phyloP scores from a whole-genome alignment of 2,797 vertebrate genomes.

The Alcedo quadribrachys region DNA sequence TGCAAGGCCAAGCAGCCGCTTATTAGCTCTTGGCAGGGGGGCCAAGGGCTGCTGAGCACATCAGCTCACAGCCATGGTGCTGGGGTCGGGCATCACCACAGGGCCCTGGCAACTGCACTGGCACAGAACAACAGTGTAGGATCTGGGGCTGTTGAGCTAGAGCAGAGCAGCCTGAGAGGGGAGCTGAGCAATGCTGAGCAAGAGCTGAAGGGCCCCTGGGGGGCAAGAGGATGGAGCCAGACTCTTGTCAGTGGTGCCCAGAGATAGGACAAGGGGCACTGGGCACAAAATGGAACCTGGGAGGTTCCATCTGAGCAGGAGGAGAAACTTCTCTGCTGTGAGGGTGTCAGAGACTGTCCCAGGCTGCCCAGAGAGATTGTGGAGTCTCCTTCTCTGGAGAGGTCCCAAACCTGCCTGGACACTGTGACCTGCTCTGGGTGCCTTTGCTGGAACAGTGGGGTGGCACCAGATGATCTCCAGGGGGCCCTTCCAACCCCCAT shows the following conservation, averaged over 20 bases:
- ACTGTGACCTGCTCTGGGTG: not conserved
- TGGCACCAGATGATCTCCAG: not conserved
- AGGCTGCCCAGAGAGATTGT: too few relatives aligned
- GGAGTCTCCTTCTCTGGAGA: too few relatives aligned
- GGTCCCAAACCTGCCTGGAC: not conserved
- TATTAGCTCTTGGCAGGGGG: not conserved
- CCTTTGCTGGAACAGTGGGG: not conserved
- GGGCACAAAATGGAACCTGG: too few relatives aligned
- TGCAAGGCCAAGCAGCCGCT: not conserved
- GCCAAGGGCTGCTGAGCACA: not conserved
- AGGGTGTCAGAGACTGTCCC: too few relatives aligned
- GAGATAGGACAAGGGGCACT: too few relatives aligned
- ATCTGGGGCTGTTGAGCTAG: not conserved
- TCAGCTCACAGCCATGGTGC: not conserved
- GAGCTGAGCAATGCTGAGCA: too few relatives aligned
- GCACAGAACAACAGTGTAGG: accelerated
- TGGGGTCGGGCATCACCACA: not conserved
- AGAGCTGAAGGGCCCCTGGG: too few relatives aligned
- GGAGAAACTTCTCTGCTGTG: too few relatives aligned
- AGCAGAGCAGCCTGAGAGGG: too few relatives aligned
- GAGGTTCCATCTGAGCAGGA: too few relatives aligned
- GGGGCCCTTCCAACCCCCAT: not conserved
- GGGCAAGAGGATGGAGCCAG: too few relatives aligned
- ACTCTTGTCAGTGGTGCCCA: too few relatives aligned
- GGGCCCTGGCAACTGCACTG: not conserved